A percentile compares a stretch with the other conserved stretches of the same genome.
Evolutionary conservation across 2,888 invertebrate genomes (phyloP).

Genomic region (Candidula unifasciata): DNA sequence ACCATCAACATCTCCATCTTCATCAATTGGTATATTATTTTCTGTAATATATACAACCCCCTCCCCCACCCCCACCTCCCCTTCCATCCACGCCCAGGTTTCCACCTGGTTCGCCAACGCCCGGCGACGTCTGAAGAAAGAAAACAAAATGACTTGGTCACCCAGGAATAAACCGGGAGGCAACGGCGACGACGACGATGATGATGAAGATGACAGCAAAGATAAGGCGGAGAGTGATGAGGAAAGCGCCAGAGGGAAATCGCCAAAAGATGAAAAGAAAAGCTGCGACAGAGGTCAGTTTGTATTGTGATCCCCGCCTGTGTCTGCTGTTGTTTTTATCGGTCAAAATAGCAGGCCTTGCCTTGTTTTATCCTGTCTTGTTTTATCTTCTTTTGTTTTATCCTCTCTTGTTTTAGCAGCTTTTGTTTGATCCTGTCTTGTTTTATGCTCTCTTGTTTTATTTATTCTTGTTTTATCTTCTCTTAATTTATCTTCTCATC

Average conservation of each 20-base stretch:
- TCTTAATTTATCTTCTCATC: too few species aligned
- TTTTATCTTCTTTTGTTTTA: too few species aligned
- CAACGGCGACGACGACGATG: not conserved
- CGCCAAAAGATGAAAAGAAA: constrained; percentile 44
- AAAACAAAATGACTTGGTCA: constrained; percentile 1
- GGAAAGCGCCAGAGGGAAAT: constrained; percentile 17
- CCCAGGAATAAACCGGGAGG: not conserved
- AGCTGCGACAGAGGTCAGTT: constrained; percentile 45
- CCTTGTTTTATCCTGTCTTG: too few species aligned
- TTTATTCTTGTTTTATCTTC: too few species aligned
- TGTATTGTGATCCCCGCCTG: not conserved
- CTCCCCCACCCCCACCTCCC: constrained; percentile 67
- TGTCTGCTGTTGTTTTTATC: not conserved
- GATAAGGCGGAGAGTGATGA: constrained; percentile 56
- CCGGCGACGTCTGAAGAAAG: constrained; percentile 14
- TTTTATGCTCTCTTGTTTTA: too few species aligned
- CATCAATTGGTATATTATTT: too few species aligned
- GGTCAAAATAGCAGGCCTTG: too few species aligned
- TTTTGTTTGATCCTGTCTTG: not conserved
- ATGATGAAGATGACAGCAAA: constrained; percentile 50
- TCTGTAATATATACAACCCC: constrained; percentile 83
- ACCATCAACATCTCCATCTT: too few species aligned
- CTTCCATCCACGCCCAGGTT: constrained; percentile 48
- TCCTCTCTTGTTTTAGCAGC: not conserved
- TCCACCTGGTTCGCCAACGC: constrained; percentile 32